A percentile compares a stretch with the other conserved stretches of the same genome.
Evolutionary conservation across 1,140 invertebrate genomes (phyloP).

Genomic region (Dermatophagoides farinae): DNA sequence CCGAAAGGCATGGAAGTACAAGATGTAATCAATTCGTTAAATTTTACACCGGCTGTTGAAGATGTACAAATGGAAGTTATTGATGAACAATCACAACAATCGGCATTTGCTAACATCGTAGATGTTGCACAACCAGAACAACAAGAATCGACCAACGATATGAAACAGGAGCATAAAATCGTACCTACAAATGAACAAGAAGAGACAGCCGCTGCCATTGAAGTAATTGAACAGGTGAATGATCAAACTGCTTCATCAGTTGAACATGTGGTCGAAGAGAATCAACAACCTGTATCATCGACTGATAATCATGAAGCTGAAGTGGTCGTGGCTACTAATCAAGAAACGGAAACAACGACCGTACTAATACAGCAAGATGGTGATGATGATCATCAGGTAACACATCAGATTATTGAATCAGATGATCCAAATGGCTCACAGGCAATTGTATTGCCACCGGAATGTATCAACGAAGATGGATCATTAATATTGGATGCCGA

Average conservation of each 20-base stretch:
- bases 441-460: not conserved
- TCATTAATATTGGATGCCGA: conserved; percentile 1
- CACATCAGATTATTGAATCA: not conserved
- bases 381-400: not conserved
- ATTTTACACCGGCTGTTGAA: not conserved
- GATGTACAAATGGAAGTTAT: not conserved
- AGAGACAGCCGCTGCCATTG: not conserved
- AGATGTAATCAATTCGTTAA: conserved; percentile 10
- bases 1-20: conserved; percentile 14
- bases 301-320: not conserved
- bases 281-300: not conserved
- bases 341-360: not conserved
- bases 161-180: not conserved
- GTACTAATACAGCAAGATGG: not conserved
- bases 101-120: not conserved
- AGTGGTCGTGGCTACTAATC: not conserved
- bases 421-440: not conserved
- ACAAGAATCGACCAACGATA: not conserved
- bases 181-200: not conserved
- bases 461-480: conserved; percentile 8
- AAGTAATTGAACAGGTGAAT: not conserved
- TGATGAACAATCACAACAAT: not conserved
- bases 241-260: not conserved
- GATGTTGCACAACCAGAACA: not conserved
- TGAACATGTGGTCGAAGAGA: not conserved